Percentiles rank a stretch among this genome's conserved stretches.
These are phyloP conservation scores for Pogonognathellus flavescens DNA, from an alignment of 1,140 invertebrate genomes.

Conservation along the genomic window DNA sequence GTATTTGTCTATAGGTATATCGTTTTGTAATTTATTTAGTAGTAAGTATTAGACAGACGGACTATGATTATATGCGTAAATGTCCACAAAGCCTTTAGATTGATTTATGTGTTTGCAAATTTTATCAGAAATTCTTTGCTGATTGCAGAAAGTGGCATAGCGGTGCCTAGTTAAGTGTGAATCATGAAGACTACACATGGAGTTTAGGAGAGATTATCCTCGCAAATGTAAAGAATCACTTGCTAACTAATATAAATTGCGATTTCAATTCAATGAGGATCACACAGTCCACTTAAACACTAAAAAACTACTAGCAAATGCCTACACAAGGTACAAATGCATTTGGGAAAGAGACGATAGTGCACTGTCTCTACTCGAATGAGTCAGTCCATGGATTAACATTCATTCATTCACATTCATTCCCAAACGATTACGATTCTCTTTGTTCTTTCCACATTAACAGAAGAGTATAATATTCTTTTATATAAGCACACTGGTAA, in stretches of 20 bases:
- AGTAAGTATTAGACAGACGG: too few species aligned
- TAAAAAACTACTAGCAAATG: too few species aligned
- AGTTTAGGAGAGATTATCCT: neutral
- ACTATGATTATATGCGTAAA: neutral
- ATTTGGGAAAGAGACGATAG: neutral
- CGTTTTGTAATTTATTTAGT: too few species aligned
- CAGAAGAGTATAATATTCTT: too few species aligned
- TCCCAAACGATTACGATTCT: too few species aligned
- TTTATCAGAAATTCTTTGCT: neutral
- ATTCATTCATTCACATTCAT: neutral
- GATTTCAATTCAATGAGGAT: too few species aligned
- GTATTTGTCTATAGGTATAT: neutral
- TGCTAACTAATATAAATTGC: too few species aligned
- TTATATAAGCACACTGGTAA: too few species aligned
- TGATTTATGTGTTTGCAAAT: constrained; percentile 1
- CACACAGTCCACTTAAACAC: too few species aligned
- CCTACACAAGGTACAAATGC: too few species aligned
- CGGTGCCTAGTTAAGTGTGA: neutral
- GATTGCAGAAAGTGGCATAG: neutral
- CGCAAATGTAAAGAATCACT: too few species aligned
- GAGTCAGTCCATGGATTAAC: neutral
- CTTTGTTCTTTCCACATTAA: too few species aligned
- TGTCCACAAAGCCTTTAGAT: neutral
- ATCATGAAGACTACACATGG: neutral
- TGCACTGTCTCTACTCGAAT: neutral